Base-by-base conservation (phyloP, 2,888 invertebrate species). In the Ectobius pallidus region DNA sequence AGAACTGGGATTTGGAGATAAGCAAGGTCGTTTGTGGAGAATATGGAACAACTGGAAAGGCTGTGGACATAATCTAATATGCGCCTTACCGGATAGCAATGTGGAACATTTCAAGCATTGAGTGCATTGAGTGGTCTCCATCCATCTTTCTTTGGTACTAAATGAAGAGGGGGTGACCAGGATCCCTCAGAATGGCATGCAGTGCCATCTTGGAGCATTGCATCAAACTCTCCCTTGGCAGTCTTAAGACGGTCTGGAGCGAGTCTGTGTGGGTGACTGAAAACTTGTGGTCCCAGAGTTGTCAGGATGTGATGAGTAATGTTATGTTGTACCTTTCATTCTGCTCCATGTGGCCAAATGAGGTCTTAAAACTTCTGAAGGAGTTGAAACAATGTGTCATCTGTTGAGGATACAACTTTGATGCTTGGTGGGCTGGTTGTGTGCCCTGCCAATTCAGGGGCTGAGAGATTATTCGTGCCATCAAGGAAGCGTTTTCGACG, bases 1-100 rank as follows among this genome's bases (percentile, higher is more conserved):
- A 72, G 75, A 0, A 83, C 77, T 3, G 81, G 82, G 4, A 85
- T 81, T 63, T 83, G 80, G 69, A 81, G 78, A 70, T 80, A 85
- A 0, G 81, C 4, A 3, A 82, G 75, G 75, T 82, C 81, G 1
- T 82, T 74, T 7, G 67, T 75, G 0, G 78, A 77, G 72, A 81
- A 81, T 11, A 80, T 72, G 2, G 65, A 77, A 55, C 77, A 78
- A 0, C 77, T 78, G 9, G 72, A 34, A 0, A 82, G 73, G 7
- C 70, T 73, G 14, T 79, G 76, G 0, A 79, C 30, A 71, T 81
- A 79, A 74, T 81, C 80, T 18, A 78, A 75, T 6, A 83, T 70
- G 20, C 80, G 77, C 1, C 79, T 78, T 11, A 81, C 73, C 0
- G 82, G 81, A 84, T 84, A 73, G 3, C 78, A 65, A 74, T 82